A percentile compares a stretch with the other conserved stretches of the same genome.
Evolutionary conservation across 2,797 vertebrate species (phyloP).

Genomic region (Clarias fuscus): DNA sequence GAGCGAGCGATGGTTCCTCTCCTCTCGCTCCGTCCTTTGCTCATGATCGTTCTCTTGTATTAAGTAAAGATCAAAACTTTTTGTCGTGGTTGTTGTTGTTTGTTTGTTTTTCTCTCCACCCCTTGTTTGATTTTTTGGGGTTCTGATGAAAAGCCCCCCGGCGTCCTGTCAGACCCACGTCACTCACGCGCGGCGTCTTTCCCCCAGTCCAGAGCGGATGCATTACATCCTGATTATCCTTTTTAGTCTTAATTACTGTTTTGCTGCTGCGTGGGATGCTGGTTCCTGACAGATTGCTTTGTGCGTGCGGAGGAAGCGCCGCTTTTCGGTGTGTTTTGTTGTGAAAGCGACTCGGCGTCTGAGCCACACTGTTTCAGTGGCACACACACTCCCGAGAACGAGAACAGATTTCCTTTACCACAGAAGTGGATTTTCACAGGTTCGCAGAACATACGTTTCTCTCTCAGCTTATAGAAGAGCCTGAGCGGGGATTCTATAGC

Average conservation of each 20-base stretch:
- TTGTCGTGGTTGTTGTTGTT: neutral
- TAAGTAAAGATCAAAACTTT: neutral
- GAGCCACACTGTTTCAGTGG: neutral
- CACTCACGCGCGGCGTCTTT: neutral
- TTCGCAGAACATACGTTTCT: neutral
- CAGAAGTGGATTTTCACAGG: neutral
- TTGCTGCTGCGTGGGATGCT: neutral
- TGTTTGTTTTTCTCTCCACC: too few relatives aligned
- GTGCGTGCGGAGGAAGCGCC: neutral
- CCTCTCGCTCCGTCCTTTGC: neutral
- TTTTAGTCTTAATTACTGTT: constrained; percentile 31
- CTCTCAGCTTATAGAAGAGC: neutral
- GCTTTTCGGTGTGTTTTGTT: neutral
- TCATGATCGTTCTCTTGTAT: neutral
- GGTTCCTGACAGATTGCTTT: neutral
- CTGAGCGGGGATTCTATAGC: too few relatives aligned
- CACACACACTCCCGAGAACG: neutral
- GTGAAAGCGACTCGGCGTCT: neutral
- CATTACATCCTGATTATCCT: constrained; percentile 17
- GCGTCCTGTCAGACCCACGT: neutral
- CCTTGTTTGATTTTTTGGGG: neutral
- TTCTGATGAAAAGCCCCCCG: neutral
- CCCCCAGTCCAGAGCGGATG: neutral
- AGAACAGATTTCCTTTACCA: neutral
- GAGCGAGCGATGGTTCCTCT: neutral